Base-by-base conservation (phyloP, 2,113 vertebrate genomes). In the Xenotilapia flavipinnis region DNA sequence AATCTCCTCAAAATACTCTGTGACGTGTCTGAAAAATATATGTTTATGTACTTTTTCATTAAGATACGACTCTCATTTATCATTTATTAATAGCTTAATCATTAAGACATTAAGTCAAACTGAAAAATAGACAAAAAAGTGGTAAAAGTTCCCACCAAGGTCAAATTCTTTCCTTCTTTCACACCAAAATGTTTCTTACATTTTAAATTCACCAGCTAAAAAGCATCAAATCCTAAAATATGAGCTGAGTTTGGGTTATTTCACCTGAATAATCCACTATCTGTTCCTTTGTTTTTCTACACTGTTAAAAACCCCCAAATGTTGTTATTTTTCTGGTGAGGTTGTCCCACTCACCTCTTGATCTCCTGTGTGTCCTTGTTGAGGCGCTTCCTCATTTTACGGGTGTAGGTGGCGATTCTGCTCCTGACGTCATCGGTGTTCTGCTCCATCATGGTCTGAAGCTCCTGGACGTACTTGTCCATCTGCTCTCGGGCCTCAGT, bases 311-410 rank as follows among this genome's bases (percentile, higher is more conserved):
- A 0, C 0, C 0, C 19, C 19, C 9, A 49, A 51, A 49, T 10
- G 3, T 19, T 19, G 14, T 49, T 70, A 23, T 15, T 70, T 45
- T 49, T 49, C 70, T 31, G 23, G 9, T 11, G 42, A 75, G 3
- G 9, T 51, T 77, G 26, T 19, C 17, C 47, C 4, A 9, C 95
- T 92, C 84, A 97, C 96, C 54, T 94, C 73, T 94, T 95, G 86
- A 97, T 95, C 10, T 96, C 95, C 83, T 95, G 51, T 0, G 91
- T 82, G 89, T 97, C 97, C 87, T 97, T 97, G 90, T 2, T 79
- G 60, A 97, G 87, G 53, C 97, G 95, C 84, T 97, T 97, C 91
- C 92, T 96, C 90, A 97, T 28, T 89, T 97, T 97, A 85, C 94
- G 95, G 80, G 84, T 58, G 88, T 96, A 97, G 82, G 93, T 7